Evolutionary conservation across 2,797 vertebrate genomes (phyloP), one percentile per base, ranked within the genome.

Genomic region (Kryptopterus vitreolus): DNA sequence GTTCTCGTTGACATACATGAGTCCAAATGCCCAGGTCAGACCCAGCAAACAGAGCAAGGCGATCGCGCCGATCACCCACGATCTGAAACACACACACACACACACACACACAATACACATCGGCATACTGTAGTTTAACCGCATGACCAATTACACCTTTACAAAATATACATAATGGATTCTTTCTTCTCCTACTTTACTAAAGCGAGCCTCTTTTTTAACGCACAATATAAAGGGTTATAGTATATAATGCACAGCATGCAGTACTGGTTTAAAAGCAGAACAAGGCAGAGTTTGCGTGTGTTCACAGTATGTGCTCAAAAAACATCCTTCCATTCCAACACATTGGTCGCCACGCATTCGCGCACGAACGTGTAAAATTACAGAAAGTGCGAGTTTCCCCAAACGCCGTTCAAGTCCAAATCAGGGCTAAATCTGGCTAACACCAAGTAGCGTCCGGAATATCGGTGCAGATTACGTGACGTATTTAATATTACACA

Each of bases 1-100:
- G 94, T 95, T 98, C 94, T 99, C 97, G 83, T 99, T 98, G 92
- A 99, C 97, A 84, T 98, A 99, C 97, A 99, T 98, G 86, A 99
- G 94, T 83, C 98, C 98, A 3, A 99, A 99, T 4, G 97, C 97
- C 98, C 98, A 99, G 87, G 98, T 99, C 88, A 99, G 90, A 87
- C 98, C 98, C 90, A 99, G 94, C 7, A 99, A 93, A 90, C 98
- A 99, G 63, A 99, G 95, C 55, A 99, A 92, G 58, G 98, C 97
- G 76, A 99, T 97, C 71, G 97, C 97, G 77, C 98, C 98, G 81
- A 99, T 98, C 88, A 99, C 97, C 98, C 98, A 99, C 0, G 98
- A 99, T 90, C 98, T 99, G 91, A 76, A 80, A 84, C n/a, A 83
- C 10, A 76, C 31, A 70, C 35, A 80, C n/a, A 84, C n/a, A 83